phyloP scores from a whole-genome alignment of 2,888 invertebrate genomes.

The Heliconius aoede region DNA sequence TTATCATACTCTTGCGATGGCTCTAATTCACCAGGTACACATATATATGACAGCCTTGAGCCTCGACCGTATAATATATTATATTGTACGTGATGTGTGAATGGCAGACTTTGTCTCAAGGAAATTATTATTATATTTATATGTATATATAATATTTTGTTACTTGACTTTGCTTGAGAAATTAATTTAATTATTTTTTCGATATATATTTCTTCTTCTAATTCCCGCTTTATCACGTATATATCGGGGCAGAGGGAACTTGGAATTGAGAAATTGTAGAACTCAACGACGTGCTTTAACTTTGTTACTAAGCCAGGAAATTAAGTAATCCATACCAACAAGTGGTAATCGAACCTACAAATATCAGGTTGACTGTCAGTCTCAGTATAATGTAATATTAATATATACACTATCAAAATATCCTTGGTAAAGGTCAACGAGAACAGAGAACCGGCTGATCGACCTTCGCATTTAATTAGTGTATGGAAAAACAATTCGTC shows the following conservation, averaged over 20 bases:
- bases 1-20: background rate
- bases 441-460: conserved; percentile 3
- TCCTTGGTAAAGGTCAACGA: background rate
- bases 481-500: background rate
- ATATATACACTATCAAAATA: background rate
- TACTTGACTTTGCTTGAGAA: no score
- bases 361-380: no score
- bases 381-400: no score
- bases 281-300: no score
- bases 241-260: background rate
- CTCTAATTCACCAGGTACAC: background rate
- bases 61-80: background rate
- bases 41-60: background rate
- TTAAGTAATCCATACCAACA: no score
- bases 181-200: background rate
- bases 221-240: background rate
- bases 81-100: conserved; percentile 12
- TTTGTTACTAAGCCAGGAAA: no score
- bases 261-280: background rate
- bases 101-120: background rate
- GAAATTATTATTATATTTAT: background rate
- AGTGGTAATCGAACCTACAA: no score
- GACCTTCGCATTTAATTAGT: background rate
- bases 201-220: background rate
- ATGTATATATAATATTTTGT: background rate